Evolutionary conservation across 1,140 invertebrate species (phyloP).

Genomic region (Eriocheir sinensis): DNA sequence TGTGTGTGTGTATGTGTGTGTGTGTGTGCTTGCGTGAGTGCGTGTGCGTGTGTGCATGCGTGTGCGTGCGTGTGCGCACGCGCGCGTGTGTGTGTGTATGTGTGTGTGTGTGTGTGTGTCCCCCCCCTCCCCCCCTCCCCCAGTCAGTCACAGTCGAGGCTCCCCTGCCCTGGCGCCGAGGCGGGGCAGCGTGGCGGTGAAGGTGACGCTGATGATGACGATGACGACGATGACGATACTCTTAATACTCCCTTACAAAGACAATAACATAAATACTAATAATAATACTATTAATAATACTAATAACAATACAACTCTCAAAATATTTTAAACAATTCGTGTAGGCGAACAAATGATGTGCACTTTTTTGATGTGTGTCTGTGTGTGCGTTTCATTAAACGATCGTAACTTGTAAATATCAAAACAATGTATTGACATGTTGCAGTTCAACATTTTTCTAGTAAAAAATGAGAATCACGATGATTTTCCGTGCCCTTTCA

Average conservation of each 20-base stretch:
- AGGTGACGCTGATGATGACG: background rate
- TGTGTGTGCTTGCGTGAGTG: conserved; percentile 20
- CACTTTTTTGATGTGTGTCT: conserved; percentile 1
- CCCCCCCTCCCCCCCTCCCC: background rate
- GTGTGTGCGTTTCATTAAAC: background rate
- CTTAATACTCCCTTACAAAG: background rate
- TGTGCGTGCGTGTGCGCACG: background rate
- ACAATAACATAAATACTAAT: conserved; percentile 28
- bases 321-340: conserved; percentile 18
- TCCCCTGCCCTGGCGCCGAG: background rate
- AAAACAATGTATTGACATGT: conserved; percentile 17
- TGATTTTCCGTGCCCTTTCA: background rate
- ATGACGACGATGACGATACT: background rate
- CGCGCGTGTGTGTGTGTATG: background rate
- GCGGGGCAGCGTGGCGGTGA: background rate
- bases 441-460: conserved; percentile 25
- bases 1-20: conserved; percentile 47
- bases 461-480: background rate
- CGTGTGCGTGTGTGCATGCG: background rate
- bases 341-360: conserved; percentile 23
- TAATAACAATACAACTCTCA: conserved; percentile 29
- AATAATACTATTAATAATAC: background rate
- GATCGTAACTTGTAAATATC: conserved; percentile 26
- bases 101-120: background rate
- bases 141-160: too few relatives aligned